phyloP scores from a whole-genome alignment of 2,797 vertebrate species.

The Oophaga sylvatica region DNA sequence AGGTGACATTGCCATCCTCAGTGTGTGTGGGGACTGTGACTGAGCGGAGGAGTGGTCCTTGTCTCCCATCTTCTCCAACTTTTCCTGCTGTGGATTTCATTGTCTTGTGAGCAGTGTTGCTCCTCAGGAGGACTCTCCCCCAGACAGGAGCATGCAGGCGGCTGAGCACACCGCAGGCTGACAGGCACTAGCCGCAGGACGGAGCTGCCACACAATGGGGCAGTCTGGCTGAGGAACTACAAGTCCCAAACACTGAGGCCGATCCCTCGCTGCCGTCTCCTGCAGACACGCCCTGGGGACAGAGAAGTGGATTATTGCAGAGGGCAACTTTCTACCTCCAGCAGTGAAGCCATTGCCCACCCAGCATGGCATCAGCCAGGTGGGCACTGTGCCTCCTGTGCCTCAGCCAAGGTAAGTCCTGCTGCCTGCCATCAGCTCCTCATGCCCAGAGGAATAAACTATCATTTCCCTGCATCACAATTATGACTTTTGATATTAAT shows the following conservation, averaged over 20 bases:
- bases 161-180: slow-evolving; percentile 12
- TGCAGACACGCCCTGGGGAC: slow-evolving; percentile 46
- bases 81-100: slow-evolving; percentile 41
- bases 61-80: slow-evolving; percentile 41
- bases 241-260: slow-evolving; percentile 63
- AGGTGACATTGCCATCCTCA: not conserved
- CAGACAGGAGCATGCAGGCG: not conserved
- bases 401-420: slow-evolving; percentile 68
- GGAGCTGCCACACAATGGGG: slow-evolving; percentile 66
- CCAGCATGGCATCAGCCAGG: slow-evolving; percentile 63
- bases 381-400: slow-evolving; percentile 57
- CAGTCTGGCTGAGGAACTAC: slow-evolving; percentile 68
- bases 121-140: slow-evolving; percentile 24
- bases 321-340: slow-evolving; percentile 57
- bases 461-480: not conserved
- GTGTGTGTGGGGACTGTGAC: slow-evolving; percentile 16
- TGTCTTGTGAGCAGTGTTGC: slow-evolving; percentile 20
- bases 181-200: not conserved
- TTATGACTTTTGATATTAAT: not conserved
- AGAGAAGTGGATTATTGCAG: slow-evolving; percentile 46
- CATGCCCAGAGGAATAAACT: not conserved
- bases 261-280: not conserved
- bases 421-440: not conserved
- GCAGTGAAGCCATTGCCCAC: slow-evolving; percentile 12
- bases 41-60: slow-evolving; percentile 16